phyloP scores from a whole-genome alignment of 2,113 vertebrate genomes.

The Protomyctophum bolini region DNA sequence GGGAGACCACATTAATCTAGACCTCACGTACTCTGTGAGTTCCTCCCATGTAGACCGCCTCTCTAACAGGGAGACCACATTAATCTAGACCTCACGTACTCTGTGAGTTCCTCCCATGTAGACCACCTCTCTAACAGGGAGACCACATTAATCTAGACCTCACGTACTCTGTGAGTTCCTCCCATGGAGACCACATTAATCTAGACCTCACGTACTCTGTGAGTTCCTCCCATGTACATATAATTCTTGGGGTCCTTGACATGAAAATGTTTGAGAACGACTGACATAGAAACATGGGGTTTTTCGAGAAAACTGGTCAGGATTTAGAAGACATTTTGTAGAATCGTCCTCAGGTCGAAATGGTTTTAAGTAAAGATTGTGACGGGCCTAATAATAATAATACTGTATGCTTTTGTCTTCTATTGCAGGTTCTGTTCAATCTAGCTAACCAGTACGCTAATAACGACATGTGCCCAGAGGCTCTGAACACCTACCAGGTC shows the following conservation, averaged over 20 bases:
- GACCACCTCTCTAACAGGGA: no score
- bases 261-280: no score
- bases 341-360: no score
- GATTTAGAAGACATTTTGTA: no score
- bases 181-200: conserved; percentile 84
- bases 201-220: conserved; percentile 95
- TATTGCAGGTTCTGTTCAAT: conserved; percentile 92
- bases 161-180: conserved; percentile 90
- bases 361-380: no score
- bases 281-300: no score
- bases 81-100: conserved; percentile 93
- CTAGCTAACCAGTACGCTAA: conserved; percentile 93
- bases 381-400: no score
- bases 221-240: conserved; percentile 63
- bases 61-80: conserved; percentile 87
- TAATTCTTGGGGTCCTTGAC: no score
- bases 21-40: conserved; percentile 95
- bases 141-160: conserved; percentile 92
- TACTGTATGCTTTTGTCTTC: not conserved
- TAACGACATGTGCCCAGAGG: conserved; percentile 96
- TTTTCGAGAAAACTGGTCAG: no score
- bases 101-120: conserved; percentile 84
- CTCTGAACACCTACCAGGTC: conserved; percentile 93
- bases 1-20: conserved; percentile 89
- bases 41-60: no score